Evolutionary conservation across 2,113 vertebrate genomes (phyloP).

Genomic region (Phylloscopus trochilus): DNA sequence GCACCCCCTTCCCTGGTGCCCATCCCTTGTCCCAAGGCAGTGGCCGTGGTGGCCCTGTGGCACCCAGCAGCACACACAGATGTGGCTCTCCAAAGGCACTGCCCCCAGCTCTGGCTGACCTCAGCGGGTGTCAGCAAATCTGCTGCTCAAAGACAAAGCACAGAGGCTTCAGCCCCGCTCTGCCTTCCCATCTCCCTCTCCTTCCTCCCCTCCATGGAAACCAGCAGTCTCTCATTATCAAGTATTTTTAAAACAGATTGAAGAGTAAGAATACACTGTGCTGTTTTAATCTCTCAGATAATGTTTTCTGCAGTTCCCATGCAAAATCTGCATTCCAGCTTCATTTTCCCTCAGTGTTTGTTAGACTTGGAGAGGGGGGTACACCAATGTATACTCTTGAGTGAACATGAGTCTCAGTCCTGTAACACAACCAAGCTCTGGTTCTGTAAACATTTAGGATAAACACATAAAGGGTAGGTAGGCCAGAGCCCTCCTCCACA

Average conservation of each 20-base stretch:
- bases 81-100: not conserved
- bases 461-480: not conserved
- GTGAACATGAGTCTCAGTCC: not conserved
- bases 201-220: constrained; percentile 19
- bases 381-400: fast-evolving
- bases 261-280: not conserved
- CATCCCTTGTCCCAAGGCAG: not conserved
- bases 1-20: fast-evolving
- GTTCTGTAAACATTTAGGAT: not conserved
- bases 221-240: not conserved
- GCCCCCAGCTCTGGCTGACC: not conserved
- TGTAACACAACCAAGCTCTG: not conserved
- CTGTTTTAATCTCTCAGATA: not conserved
- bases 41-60: fast-evolving
- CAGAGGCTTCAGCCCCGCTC: not conserved
- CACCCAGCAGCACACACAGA: fast-evolving
- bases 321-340: not conserved
- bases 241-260: constrained; percentile 23
- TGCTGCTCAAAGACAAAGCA: not conserved
- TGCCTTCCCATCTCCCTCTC: not conserved
- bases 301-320: not conserved
- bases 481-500: not conserved
- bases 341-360: not conserved
- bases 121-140: not conserved
- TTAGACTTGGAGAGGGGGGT: not conserved